phyloP scores from a whole-genome alignment of 2,888 invertebrate genomes.

The Pristionchus fissidentatus region DNA sequence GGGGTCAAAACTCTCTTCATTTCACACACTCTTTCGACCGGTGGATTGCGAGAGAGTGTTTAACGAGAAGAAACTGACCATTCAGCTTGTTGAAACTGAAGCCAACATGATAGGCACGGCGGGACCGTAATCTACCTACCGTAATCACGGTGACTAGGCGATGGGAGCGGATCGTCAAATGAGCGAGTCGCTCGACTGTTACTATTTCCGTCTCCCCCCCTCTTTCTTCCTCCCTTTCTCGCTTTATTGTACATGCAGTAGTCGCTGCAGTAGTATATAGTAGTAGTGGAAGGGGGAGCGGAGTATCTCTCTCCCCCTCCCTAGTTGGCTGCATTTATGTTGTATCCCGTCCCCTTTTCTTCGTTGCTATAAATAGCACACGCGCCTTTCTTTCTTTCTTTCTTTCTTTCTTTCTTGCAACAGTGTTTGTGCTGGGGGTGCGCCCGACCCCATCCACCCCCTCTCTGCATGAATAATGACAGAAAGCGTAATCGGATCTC shows the following conservation, averaged over 20 bases:
- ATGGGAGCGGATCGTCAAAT: not conserved
- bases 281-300: no score
- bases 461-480: not conserved
- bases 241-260: conserved; percentile 21
- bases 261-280: conserved; percentile 27
- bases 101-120: not conserved
- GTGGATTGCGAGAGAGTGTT: no score
- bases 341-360: not conserved
- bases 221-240: conserved; percentile 18
- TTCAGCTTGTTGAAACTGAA: no score
- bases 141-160: not conserved
- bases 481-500: not conserved
- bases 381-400: not conserved
- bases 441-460: not conserved
- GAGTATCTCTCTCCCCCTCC: no score
- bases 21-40: no score
- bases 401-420: conserved; percentile 8
- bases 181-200: not conserved
- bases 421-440: not conserved
- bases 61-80: no score
- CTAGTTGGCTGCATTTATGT: conserved; percentile 40
- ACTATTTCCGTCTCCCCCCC: conserved; percentile 30
- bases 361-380: conserved; percentile 3
- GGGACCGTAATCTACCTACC: not conserved
- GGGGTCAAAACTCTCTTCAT: no score